Evolutionary conservation across 2,888 invertebrate genomes (phyloP), one percentile per base, ranked within the genome.

Genomic region (Liposcelis brunnea): DNA sequence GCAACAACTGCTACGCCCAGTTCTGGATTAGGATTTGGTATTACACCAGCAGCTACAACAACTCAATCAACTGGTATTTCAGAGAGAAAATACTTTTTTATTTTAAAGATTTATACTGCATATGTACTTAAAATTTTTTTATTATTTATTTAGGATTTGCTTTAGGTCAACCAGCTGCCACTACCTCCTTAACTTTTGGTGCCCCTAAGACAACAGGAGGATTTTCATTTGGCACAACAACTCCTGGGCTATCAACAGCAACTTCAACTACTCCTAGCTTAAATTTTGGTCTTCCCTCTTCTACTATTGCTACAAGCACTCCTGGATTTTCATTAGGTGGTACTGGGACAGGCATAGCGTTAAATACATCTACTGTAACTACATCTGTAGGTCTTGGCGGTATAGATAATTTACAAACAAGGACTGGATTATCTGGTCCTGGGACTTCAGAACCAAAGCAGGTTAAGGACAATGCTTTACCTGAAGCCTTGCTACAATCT

Each of bases 321-420:
- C n/a, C 49, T 15, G 47, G 48, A 2, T 47, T 47, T 31, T 48
- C 47, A 16, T 38, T 48, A 19, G 36, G 45, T 45, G 40, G 47
- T 45, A 33, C 18, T 34, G 11, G 2, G 2, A 42, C 14, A 11
- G 45, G 50, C 2, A 16, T 50, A 14, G 33, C 49, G 3, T 38
- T 49, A 5, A 48, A 46, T 42, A 48, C 50, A 32, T 42, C 49
- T 4, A 44, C 51, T 18, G 5, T 26, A 26, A 32, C 50, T 21
- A 11, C 51, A 16, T 44, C 50, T 36, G 37, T 74, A 31, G 84
- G 83, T 5, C 66, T 84, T 15, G 83, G 83, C 11, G 80, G 82
- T 2, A 65, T 76, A 14, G 72, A 77, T 40, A 64, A 71, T 7
- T 61, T 66, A 2, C 60, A 64, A 44, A 63, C 59, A 46, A 66